These are phyloP conservation scores for Polydrusus pterygomalis DNA, from an alignment of 2,888 invertebrate genomes.

Conservation along the genomic window DNA sequence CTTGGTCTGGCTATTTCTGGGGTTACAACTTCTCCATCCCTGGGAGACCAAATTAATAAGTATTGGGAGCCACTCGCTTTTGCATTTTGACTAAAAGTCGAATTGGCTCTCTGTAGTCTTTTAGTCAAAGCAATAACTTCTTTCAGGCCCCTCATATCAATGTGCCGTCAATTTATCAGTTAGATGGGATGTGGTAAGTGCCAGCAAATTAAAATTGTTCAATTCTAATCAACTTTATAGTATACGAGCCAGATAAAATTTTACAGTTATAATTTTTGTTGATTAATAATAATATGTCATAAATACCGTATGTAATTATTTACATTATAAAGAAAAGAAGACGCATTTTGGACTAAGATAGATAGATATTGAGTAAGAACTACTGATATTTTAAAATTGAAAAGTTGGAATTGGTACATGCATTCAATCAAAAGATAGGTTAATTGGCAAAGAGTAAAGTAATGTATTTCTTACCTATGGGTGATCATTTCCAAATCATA, in stretches of 20 bases:
- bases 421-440: neutral
- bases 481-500: constrained; percentile 94
- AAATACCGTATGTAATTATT: too few relatives aligned
- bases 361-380: too few relatives aligned
- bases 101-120: constrained; percentile 27
- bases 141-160: neutral
- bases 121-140: constrained; percentile 9
- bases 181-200: too few relatives aligned
- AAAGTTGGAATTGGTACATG: too few relatives aligned
- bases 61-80: constrained; percentile 50
- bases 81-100: constrained; percentile 46
- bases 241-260: too few relatives aligned
- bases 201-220: too few relatives aligned
- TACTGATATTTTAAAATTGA: too few relatives aligned
- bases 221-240: too few relatives aligned
- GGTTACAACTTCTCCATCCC: constrained; percentile 88
- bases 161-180: neutral
- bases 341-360: too few relatives aligned
- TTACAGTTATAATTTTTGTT: too few relatives aligned
- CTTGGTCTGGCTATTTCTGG: constrained; percentile 89
- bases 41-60: constrained; percentile 62
- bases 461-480: constrained; percentile 70
- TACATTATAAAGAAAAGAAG: too few relatives aligned
- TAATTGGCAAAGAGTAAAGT: neutral
- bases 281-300: too few relatives aligned